Conservation (phyloP, 2,888 invertebrate genomes). For the Lissonota sp. region DNA sequence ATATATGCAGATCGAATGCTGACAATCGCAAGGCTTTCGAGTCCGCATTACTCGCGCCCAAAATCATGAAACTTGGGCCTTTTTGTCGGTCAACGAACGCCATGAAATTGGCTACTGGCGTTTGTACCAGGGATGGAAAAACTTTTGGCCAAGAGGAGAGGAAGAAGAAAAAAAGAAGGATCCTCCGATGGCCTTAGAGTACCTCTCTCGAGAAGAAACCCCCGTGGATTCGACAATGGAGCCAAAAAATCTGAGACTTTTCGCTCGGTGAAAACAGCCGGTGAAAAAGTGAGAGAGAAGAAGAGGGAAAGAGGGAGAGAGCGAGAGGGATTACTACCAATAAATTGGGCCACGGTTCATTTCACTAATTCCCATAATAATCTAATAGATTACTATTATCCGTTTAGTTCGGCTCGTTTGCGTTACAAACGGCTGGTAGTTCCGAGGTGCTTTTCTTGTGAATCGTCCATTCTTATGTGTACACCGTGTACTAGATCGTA, state of each 20-base stretch:
- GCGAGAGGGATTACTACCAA: slow-evolving; percentile 80
- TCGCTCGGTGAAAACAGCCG: slow-evolving; percentile 4
- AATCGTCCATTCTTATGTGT: slow-evolving; percentile 20
- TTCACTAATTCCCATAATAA: slow-evolving; percentile 83
- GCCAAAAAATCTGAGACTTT: slow-evolving; percentile 30
- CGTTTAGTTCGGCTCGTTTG: slow-evolving; percentile 82
- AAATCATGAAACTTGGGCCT: too few species aligned
- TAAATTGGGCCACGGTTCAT: slow-evolving; percentile 83
- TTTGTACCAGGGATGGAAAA: too few species aligned
- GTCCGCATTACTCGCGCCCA: too few species aligned
- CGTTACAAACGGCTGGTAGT: too few species aligned
- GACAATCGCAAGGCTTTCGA: too few species aligned
- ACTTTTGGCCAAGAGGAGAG: slow-evolving; percentile 21
- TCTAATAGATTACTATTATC: slow-evolving; percentile 84
- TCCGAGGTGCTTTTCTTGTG: slow-evolving; percentile 49
- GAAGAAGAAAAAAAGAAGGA: too few species aligned
- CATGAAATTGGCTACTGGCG: too few species aligned
- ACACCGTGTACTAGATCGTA: not conserved
- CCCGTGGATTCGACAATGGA: slow-evolving; percentile 45
- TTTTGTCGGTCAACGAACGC: too few species aligned
- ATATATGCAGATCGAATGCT: too few species aligned
- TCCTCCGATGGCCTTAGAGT: not conserved
- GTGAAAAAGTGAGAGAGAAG: slow-evolving; percentile 28
- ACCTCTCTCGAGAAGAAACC: slow-evolving; percentile 7
- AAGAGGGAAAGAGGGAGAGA: slow-evolving; percentile 68